Evolutionary conservation across 2,888 invertebrate species (phyloP).

Genomic region (Cremastobaeus sp.): DNA sequence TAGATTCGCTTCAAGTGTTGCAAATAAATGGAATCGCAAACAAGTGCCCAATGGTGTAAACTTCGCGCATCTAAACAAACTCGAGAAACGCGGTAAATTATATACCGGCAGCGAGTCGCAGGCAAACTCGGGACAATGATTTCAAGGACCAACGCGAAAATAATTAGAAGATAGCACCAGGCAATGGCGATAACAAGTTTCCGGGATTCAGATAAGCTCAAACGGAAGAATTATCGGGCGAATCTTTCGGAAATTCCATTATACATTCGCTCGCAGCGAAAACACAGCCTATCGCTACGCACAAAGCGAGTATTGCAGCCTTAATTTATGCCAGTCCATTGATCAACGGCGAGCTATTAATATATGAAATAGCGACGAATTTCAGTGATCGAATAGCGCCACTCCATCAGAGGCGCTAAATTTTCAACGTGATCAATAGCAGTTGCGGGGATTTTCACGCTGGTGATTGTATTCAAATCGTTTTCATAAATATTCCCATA

Average conservation of each 20-base stretch:
- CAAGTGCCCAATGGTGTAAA: conserved; percentile 49
- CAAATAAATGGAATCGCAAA: conserved; percentile 55
- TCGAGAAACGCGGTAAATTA: conserved; percentile 46
- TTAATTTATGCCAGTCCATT: conserved; percentile 53
- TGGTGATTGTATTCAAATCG: conserved; percentile 15
- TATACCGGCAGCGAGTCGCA: conserved; percentile 16
- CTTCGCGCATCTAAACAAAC: conserved; percentile 53
- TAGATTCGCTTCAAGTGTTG: conserved; percentile 56
- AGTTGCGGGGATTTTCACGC: conserved; percentile 33
- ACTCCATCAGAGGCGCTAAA: conserved; percentile 39
- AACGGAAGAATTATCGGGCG: conserved; percentile 19
- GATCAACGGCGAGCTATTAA: conserved; percentile 50
- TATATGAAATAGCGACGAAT: conserved; percentile 42
- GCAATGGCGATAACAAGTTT: conserved; percentile 29
- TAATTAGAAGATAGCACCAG: conserved; percentile 46
- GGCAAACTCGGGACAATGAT: conserved; percentile 42
- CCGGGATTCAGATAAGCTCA: too few species aligned
- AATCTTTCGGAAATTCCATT: conserved; percentile 43
- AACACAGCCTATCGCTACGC: conserved; percentile 6
- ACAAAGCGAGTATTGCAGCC: conserved; percentile 29
- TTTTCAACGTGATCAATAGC: conserved; percentile 50
- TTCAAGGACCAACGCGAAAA: conserved; percentile 37
- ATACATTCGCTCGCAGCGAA: conserved; percentile 32
- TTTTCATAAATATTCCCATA: conserved; percentile 38
- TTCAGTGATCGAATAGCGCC: conserved; percentile 52